phyloP scores from a whole-genome alignment of 2,888 invertebrate genomes.

The Lasioglossum marginatum region DNA sequence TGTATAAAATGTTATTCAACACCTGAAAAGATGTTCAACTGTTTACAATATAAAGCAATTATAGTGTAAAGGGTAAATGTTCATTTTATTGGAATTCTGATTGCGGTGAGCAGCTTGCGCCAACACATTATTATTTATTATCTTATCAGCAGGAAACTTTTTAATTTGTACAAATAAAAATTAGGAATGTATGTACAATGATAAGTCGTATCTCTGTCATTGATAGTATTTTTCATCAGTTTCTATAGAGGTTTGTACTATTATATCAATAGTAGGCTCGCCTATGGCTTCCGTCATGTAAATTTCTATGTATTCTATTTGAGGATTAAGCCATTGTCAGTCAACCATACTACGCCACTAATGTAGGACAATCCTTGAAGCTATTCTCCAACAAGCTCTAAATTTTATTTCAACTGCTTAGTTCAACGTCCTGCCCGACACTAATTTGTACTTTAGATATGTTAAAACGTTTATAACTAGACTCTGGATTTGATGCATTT shows the following conservation, averaged over 20 bases:
- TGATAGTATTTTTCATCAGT: slow-evolving; percentile 1
- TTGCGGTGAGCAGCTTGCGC: neutral
- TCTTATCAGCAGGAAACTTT: slow-evolving; percentile 4
- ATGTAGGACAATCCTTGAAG: slow-evolving; percentile 39
- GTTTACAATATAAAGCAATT: neutral
- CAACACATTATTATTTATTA: neutral
- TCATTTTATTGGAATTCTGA: neutral
- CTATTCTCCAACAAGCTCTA: neutral
- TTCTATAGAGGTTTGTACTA: slow-evolving; percentile 1
- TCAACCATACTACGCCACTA: slow-evolving; percentile 38
- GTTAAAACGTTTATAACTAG: neutral
- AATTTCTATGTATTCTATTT: slow-evolving; percentile 53
- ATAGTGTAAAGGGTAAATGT: neutral
- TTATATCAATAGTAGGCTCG: slow-evolving; percentile 38
- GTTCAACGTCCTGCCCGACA: neutral
- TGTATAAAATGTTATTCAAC: slow-evolving; percentile 71
- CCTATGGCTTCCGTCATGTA: slow-evolving; percentile 58
- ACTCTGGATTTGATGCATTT: too few relatives aligned
- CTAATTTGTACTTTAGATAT: neutral
- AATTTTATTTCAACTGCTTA: neutral
- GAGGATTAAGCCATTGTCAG: slow-evolving; percentile 46
- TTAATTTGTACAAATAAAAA: slow-evolving; percentile 1
- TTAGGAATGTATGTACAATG: neutral
- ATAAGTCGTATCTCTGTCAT: slow-evolving; percentile 17
- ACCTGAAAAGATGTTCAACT: slow-evolving; percentile 66